phyloP scores from a whole-genome alignment of 1,140 invertebrate species.

The Hyles euphorbiae region DNA sequence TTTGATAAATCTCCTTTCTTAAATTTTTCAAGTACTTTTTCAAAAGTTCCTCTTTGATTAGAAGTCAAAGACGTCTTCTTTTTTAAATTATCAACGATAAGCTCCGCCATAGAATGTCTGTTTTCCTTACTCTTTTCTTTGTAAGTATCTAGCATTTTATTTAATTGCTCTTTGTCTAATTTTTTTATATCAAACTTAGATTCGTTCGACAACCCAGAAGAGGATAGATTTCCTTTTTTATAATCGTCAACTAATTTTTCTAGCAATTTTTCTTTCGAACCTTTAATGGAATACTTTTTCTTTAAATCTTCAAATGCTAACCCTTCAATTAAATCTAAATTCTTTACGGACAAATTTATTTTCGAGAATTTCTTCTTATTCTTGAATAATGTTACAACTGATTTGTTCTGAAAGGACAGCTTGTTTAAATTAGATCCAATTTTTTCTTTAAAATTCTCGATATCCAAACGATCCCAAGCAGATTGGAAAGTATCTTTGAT shows the following conservation, averaged over 20 bases:
- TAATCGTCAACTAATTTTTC: slow-evolving; percentile 32
- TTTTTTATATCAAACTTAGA: slow-evolving; percentile 20
- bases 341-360: slow-evolving; percentile 11
- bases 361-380: slow-evolving; percentile 13
- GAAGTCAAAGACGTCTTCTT: slow-evolving; percentile 10
- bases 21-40: slow-evolving; percentile 18
- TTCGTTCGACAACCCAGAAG: slow-evolving; percentile 22
- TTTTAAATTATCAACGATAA: slow-evolving; percentile 15
- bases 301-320: slow-evolving; percentile 16
- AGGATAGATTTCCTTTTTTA: slow-evolving; percentile 29
- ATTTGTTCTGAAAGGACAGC: neutral
- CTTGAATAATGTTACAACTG: slow-evolving; percentile 4
- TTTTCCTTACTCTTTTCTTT: slow-evolving; percentile 20
- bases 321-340: slow-evolving; percentile 16
- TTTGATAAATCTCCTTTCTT: slow-evolving; percentile 14
- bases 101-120: slow-evolving; percentile 3
- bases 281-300: slow-evolving; percentile 25
- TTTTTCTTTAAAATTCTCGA: slow-evolving; percentile 23
- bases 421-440: slow-evolving; percentile 9
- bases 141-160: slow-evolving; percentile 30
- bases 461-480: slow-evolving; percentile 9
- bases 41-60: slow-evolving; percentile 8
- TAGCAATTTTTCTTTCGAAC: slow-evolving; percentile 28
- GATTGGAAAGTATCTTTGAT: too few relatives aligned
- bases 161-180: slow-evolving; percentile 27